These are phyloP conservation scores for Anguilla megastoma DNA, from an alignment of 2,797 vertebrate species.

Conservation along the genomic window DNA sequence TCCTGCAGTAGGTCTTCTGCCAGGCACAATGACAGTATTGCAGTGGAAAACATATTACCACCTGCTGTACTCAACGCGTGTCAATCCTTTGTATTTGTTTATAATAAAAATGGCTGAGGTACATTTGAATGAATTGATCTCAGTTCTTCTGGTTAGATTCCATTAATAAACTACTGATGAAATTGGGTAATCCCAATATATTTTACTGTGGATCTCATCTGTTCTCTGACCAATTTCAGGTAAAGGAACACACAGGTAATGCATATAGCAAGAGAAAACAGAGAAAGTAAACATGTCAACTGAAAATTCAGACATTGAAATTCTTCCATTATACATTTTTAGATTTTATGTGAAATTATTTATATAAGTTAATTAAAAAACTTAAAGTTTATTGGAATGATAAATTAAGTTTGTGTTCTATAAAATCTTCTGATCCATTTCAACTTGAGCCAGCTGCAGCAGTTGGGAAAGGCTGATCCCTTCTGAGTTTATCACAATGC, in stretches of 20 bases:
- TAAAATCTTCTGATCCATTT: no score
- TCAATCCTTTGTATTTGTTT: neutral
- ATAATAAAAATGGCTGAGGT: neutral
- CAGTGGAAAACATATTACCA: neutral
- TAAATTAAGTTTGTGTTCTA: neutral
- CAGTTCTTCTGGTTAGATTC: neutral
- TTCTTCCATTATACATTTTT: neutral
- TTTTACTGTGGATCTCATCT: neutral
- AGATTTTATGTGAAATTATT: neutral
- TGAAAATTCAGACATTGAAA: neutral
- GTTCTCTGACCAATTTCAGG: neutral
- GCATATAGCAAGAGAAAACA: neutral
- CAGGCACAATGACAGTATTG: neutral
- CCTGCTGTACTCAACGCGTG: neutral
- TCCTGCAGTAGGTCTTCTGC: neutral
- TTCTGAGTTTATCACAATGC: neutral
- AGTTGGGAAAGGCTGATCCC: conserved; percentile 1
- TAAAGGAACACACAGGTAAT: neutral
- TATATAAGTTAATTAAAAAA: neutral
- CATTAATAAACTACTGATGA: neutral
- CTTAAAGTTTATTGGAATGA: neutral
- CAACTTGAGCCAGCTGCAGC: neutral
- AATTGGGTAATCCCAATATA: neutral
- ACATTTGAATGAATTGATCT: neutral
- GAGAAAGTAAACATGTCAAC: neutral